phyloP scores from a whole-genome alignment of 2,797 vertebrate genomes.

The Clarias platycephalus region DNA sequence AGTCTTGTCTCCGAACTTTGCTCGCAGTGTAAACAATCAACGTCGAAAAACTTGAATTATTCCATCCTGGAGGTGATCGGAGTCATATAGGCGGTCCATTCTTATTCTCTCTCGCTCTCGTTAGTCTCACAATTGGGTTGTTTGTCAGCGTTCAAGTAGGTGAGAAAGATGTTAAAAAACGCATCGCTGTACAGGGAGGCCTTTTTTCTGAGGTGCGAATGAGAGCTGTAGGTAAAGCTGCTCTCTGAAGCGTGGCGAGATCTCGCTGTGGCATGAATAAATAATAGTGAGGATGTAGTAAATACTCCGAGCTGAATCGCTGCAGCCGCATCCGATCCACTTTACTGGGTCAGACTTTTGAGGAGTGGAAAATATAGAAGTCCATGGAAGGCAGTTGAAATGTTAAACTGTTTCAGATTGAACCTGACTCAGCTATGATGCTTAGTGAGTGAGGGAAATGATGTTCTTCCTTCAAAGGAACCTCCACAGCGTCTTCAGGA shows the following conservation, averaged over 20 bases:
- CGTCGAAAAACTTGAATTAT: conserved; percentile 49
- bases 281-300: conserved; percentile 59
- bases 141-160: conserved; percentile 11
- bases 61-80: conserved; percentile 32
- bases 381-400: background rate
- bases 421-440: background rate
- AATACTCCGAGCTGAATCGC: conserved; percentile 49
- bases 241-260: conserved; percentile 35
- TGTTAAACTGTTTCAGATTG: background rate
- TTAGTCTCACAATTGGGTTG: conserved; percentile 7
- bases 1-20: conserved; percentile 52
- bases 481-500: background rate
- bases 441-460: background rate
- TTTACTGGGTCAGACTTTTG: background rate
- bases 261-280: conserved; percentile 66
- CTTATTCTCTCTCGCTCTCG: background rate
- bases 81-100: background rate
- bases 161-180: conserved; percentile 18
- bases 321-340: conserved; percentile 5
- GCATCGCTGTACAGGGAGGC: conserved; percentile 2
- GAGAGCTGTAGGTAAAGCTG: conserved; percentile 34
- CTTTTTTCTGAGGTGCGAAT: background rate
- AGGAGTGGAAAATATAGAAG: background rate
- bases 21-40: conserved; percentile 58
- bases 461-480: background rate